These are phyloP conservation scores for Drosophila parthenogenetica DNA, from an alignment of 2,888 invertebrate species.

Conservation along the genomic window DNA sequence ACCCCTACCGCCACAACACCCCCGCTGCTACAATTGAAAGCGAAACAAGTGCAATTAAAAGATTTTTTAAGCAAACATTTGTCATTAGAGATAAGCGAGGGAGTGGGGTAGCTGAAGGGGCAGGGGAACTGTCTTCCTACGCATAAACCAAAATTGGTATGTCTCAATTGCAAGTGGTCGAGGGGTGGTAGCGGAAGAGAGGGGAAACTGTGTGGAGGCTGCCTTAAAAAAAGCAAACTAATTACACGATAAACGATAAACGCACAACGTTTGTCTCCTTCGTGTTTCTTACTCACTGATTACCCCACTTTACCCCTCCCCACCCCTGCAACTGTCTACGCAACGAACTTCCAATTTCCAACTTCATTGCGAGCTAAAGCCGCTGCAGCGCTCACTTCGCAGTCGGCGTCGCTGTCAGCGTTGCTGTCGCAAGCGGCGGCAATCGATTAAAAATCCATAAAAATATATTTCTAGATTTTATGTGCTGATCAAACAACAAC, in stretches of 20 bases:
- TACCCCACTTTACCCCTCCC: background rate
- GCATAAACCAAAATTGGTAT: conserved; percentile 73
- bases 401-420: conserved; percentile 13
- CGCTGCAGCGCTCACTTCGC: conserved; percentile 13
- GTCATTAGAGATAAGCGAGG: conserved; percentile 71
- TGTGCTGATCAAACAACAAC: conserved; percentile 72
- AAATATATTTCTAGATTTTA: conserved; percentile 81
- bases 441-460: conserved; percentile 83
- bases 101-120: background rate
- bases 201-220: conserved; percentile 9
- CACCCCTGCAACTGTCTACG: background rate
- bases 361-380: conserved; percentile 7
- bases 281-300: conserved; percentile 18
- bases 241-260: conserved; percentile 72
- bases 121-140: conserved; percentile 38
- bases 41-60: conserved; percentile 79
- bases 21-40: conserved; percentile 21
- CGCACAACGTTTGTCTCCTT: conserved; percentile 40
- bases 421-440: conserved; percentile 52
- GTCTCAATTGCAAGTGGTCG: conserved; percentile 57
- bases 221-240: conserved; percentile 65
- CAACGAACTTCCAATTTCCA: conserved; percentile 3
- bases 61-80: conserved; percentile 80
- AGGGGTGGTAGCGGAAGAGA: background rate
- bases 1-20: background rate